These are phyloP conservation scores for Lipophrys pholis DNA, from an alignment of 2,113 vertebrate species.

Conservation along the genomic window DNA sequence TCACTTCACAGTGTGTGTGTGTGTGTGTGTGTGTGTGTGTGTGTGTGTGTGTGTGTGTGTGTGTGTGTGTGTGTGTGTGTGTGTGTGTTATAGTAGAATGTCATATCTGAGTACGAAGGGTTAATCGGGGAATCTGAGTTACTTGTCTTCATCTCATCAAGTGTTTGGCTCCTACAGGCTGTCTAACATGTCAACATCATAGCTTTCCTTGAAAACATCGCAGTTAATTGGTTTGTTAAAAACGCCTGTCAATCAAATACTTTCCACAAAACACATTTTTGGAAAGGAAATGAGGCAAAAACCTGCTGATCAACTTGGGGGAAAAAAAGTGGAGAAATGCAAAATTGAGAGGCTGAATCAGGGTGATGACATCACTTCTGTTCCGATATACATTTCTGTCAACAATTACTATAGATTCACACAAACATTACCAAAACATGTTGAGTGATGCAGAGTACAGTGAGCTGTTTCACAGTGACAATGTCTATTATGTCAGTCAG, in stretches of 20 bases:
- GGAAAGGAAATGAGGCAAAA: neutral
- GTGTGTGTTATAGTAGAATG: too few species aligned
- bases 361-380: neutral
- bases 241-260: neutral
- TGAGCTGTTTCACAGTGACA: too few species aligned
- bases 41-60: too few species aligned
- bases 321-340: neutral
- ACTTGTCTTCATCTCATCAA: neutral
- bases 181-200: neutral
- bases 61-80: too few species aligned
- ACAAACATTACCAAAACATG: neutral
- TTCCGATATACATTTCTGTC: neutral
- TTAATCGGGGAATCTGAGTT: too few species aligned
- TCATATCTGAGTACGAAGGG: too few species aligned
- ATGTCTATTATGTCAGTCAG: too few species aligned
- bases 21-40: too few species aligned
- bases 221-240: neutral
- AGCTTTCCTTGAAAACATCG: neutral
- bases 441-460: neutral
- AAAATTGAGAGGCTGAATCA: neutral
- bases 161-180: neutral
- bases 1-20: too few species aligned
- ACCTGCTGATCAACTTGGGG: neutral
- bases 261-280: neutral
- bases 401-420: neutral